These are phyloP conservation scores for Ptychochromis oligacanthus DNA, from an alignment of 2,113 vertebrate genomes.

Conservation along the genomic window DNA sequence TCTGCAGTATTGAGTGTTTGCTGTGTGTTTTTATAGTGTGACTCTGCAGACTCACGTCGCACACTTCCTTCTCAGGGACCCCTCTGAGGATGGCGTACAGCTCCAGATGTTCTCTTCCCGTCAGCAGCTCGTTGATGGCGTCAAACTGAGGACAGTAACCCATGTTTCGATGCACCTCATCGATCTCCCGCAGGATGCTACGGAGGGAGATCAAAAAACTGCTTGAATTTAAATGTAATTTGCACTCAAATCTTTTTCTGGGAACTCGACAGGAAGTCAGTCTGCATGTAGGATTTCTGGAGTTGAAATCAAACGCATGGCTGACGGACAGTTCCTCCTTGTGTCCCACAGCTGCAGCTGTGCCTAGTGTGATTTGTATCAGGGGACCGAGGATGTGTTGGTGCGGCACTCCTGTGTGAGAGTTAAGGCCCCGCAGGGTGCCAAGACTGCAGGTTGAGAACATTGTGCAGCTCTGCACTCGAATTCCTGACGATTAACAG, in stretches of 20 bases:
- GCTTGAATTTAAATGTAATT: no score
- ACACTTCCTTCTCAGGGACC: conserved; percentile 93
- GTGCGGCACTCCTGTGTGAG: background rate
- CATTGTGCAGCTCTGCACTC: background rate
- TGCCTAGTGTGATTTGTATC: background rate
- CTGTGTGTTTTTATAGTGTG: background rate
- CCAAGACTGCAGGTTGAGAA: background rate
- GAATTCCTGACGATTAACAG: background rate
- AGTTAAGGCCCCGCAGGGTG: background rate
- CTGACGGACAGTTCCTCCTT: background rate
- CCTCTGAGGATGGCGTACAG: conserved; percentile 95
- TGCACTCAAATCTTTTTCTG: no score
- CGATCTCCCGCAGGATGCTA: conserved; percentile 92
- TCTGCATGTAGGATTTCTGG: no score
- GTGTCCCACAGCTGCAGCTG: background rate
- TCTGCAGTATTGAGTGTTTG: background rate
- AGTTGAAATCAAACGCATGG: no score
- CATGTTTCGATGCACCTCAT: conserved; percentile 94
- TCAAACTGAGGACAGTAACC: conserved; percentile 99
- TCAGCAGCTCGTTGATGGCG: conserved; percentile 94
- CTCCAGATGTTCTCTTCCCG: conserved; percentile 94
- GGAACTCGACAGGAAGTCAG: no score
- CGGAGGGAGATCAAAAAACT: conserved; percentile 8
- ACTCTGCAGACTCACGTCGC: conserved; percentile 82
- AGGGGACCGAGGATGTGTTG: no score